A percentile compares a stretch with the other conserved stretches of the same genome.
These are phyloP conservation scores for Benitochromis conjunctus DNA, from an alignment of 2,113 vertebrate species.

Conservation along the genomic window DNA sequence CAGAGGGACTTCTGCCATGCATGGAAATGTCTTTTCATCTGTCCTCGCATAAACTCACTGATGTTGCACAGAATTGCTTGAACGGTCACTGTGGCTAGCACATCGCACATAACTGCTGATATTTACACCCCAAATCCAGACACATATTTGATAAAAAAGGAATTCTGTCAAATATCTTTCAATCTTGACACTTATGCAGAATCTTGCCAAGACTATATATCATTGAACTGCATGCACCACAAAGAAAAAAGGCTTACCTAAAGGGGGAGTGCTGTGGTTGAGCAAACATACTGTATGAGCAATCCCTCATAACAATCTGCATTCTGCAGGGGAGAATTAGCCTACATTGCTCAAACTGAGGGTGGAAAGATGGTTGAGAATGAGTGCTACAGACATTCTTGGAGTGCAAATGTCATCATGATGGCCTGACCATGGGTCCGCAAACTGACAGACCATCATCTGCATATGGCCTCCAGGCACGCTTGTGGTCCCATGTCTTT, in stretches of 20 bases:
- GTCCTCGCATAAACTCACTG: slow-evolving; percentile 16
- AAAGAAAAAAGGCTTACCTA: slow-evolving; percentile 12
- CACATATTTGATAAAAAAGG: not conserved
- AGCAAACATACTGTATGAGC: slow-evolving; percentile 24
- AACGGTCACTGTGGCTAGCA: not conserved
- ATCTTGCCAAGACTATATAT: not conserved
- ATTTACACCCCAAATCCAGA: not conserved
- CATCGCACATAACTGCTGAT: not conserved
- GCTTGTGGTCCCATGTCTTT: slow-evolving; percentile 58
- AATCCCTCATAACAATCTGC: slow-evolving; percentile 25
- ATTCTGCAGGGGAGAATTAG: slow-evolving; percentile 42
- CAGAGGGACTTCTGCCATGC: slow-evolving; percentile 19
- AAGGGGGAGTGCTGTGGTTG: slow-evolving; percentile 27
- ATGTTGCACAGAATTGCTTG: not conserved
- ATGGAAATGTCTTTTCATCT: slow-evolving; percentile 39
- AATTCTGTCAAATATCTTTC: not conserved
- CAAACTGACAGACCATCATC: slow-evolving; percentile 67
- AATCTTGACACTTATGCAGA: not conserved
- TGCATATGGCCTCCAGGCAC: slow-evolving; percentile 60
- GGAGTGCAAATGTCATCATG: slow-evolving; percentile 60
- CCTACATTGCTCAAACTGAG: slow-evolving; percentile 38
- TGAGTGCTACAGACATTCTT: slow-evolving; percentile 61
- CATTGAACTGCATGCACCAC: not conserved
- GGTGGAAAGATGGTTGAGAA: slow-evolving; percentile 57
- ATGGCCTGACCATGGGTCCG: slow-evolving; percentile 57